A percentile compares a stretch with the other conserved stretches of the same genome.
phyloP scores from a whole-genome alignment of 1,140 invertebrate genomes.

The Marisa cornuarietis region DNA sequence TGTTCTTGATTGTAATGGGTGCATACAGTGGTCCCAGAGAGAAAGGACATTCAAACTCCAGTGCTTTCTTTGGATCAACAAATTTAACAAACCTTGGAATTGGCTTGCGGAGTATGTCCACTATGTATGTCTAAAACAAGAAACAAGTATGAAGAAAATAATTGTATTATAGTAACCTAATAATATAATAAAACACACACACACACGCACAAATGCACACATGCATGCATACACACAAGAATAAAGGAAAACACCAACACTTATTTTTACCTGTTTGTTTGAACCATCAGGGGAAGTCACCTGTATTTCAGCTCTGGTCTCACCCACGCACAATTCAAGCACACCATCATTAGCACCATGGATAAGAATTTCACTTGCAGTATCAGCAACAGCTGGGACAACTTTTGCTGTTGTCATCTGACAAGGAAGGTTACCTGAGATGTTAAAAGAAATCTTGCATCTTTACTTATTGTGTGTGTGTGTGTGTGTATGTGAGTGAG shows the following conservation, averaged over 20 bases:
- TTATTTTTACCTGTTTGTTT: slow-evolving; percentile 49
- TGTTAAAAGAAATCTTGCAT: background rate
- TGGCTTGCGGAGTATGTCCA: slow-evolving; percentile 48
- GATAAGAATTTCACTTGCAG: slow-evolving; percentile 41
- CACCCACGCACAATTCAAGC: slow-evolving; percentile 46
- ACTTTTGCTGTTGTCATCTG: slow-evolving; percentile 39
- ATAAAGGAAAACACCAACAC: background rate
- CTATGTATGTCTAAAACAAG: slow-evolving; percentile 47
- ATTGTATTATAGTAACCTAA: background rate
- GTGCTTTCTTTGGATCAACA: slow-evolving; percentile 36
- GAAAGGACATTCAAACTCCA: slow-evolving; percentile 55
- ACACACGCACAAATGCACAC: background rate
- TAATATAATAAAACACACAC: background rate
- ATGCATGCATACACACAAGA: background rate
- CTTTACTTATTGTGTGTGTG: background rate
- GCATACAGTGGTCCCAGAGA: slow-evolving; percentile 56
- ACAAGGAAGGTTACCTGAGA: slow-evolving; percentile 48
- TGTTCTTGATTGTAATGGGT: slow-evolving; percentile 55
- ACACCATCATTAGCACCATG: slow-evolving; percentile 36
- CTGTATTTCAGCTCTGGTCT: slow-evolving; percentile 45
- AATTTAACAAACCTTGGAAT: slow-evolving; percentile 55
- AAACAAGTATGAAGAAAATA: background rate
- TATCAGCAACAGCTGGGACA: slow-evolving; percentile 47
- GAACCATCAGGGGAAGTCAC: slow-evolving; percentile 58
- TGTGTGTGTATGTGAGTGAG: background rate